Conservation (phyloP, 2,113 vertebrate species). For the Ancistrus triradiatus region DNA sequence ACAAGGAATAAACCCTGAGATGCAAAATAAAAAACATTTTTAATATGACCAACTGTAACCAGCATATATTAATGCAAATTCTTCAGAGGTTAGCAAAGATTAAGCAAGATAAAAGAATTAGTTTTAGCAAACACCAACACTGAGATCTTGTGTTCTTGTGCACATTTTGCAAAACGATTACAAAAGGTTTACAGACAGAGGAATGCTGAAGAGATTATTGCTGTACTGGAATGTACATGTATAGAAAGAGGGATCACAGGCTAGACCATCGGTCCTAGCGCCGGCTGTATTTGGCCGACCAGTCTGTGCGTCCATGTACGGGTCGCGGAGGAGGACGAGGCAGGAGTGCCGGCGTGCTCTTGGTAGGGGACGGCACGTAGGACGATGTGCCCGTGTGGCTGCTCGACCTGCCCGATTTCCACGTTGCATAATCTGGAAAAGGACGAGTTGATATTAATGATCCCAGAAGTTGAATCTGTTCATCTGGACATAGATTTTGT, state of each 20-base stretch:
- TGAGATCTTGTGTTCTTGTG: constrained; percentile 25
- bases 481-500: no score
- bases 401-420: constrained; percentile 78
- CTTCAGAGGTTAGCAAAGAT: not conserved
- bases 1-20: no score
- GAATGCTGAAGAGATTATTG: constrained; percentile 62
- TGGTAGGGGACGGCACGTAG: constrained; percentile 67
- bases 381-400: constrained; percentile 63
- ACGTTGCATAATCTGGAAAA: constrained; percentile 83
- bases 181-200: constrained; percentile 27
- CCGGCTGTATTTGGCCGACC: constrained; percentile 89
- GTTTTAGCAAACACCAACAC: not conserved
- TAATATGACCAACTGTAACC: no score
- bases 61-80: constrained; percentile 6
- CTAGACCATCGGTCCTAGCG: constrained; percentile 66
- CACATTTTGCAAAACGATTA: constrained; percentile 33
- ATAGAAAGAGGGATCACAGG: constrained; percentile 6
- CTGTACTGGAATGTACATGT: constrained; percentile 58
- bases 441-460: no score
- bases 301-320: constrained; percentile 89
- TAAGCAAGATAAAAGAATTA: no score
- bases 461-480: no score
- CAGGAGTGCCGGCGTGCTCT: constrained; percentile 72
- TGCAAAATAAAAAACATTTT: no score
- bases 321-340: constrained; percentile 71